Evolutionary conservation across 2,888 invertebrate genomes (phyloP).

Genomic region (Sycophila texana): DNA sequence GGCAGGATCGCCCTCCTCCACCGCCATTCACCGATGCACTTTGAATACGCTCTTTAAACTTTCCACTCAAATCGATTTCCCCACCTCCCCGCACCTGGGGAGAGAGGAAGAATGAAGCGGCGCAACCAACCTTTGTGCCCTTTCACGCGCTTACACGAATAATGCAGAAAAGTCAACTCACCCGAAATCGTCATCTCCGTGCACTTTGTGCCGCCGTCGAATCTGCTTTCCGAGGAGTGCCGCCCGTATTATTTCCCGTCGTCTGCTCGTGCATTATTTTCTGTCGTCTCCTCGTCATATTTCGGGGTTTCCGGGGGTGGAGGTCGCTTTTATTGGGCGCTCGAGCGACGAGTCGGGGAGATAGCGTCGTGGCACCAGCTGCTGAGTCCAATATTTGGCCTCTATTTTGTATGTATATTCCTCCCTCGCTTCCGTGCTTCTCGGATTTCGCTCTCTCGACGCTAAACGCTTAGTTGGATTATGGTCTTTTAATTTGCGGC

Average conservation of each 20-base stretch:
- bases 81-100: slow-evolving; percentile 1
- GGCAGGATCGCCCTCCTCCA: background rate
- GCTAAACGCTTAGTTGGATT: no score
- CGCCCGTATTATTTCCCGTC: slow-evolving; percentile 24
- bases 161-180: slow-evolving; percentile 11
- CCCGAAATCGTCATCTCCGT: no score
- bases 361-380: no score
- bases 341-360: no score
- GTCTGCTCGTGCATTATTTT: slow-evolving; percentile 17
- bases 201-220: background rate
- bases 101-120: background rate
- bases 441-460: no score
- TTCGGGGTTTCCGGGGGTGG: background rate
- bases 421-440: no score
- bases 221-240: slow-evolving; percentile 22
- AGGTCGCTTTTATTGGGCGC: no score
- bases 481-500: no score
- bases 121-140: slow-evolving; percentile 14
- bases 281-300: slow-evolving; percentile 28
- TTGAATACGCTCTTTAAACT: slow-evolving; percentile 50
- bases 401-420: no score
- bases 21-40: slow-evolving; percentile 43
- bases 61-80: slow-evolving; percentile 48
- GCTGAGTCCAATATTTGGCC: no score
- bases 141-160: background rate